Conservation (phyloP, 2,797 vertebrate genomes). For the Salmo trutta region DNA sequence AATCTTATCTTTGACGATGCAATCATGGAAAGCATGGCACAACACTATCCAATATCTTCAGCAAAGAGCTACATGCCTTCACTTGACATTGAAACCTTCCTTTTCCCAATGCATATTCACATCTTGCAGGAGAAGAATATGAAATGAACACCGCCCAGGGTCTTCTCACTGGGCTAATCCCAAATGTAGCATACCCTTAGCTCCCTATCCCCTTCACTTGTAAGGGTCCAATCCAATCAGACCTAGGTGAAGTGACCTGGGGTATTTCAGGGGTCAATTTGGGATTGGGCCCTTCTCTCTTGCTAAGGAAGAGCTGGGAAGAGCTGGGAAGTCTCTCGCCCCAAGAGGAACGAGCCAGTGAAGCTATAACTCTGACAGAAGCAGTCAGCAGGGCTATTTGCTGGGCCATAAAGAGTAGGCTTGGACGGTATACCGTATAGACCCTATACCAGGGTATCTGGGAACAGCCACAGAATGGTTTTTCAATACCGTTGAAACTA, state of each 20-base stretch:
- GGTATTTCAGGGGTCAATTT: background rate
- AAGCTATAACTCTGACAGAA: slow-evolving; percentile 8
- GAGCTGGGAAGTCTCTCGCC: background rate
- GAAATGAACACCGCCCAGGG: too few relatives aligned
- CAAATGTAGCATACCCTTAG: too few relatives aligned
- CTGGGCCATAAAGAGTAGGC: background rate
- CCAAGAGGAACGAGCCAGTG: slow-evolving; percentile 1
- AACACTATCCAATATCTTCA: background rate
- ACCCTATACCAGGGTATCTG: too few relatives aligned
- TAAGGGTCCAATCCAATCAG: background rate
- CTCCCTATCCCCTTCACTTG: too few relatives aligned
- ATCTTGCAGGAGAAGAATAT: background rate
- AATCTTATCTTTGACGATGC: background rate
- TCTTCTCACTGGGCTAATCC: too few relatives aligned
- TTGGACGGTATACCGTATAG: too few relatives aligned
- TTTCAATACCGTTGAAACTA: too few relatives aligned
- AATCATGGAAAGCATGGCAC: background rate
- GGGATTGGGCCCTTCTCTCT: slow-evolving; percentile 11
- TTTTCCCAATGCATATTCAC: background rate
- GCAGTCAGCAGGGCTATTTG: background rate
- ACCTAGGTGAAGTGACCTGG: background rate
- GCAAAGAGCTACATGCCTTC: background rate
- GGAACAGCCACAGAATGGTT: too few relatives aligned
- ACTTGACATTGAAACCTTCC: background rate
- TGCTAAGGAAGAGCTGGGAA: slow-evolving; percentile 12